These are phyloP conservation scores for Heliconius ethilla DNA, from an alignment of 2,888 invertebrate genomes.

Conservation along the genomic window DNA sequence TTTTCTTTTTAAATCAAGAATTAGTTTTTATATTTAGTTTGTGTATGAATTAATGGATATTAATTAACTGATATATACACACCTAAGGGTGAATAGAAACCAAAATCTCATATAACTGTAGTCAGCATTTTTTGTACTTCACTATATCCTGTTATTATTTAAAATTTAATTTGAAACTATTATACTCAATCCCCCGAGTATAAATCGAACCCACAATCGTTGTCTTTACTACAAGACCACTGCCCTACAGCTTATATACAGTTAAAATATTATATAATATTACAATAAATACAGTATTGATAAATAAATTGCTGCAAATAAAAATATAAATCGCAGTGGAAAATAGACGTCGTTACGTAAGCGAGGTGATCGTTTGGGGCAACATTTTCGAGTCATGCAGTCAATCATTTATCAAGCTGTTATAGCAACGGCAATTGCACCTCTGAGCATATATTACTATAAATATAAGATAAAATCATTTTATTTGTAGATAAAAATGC, in stretches of 20 bases:
- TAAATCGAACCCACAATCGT: background rate
- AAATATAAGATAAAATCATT: background rate
- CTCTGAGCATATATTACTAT: conserved; percentile 41
- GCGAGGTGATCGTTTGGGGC: conserved; percentile 71
- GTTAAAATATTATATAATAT: background rate
- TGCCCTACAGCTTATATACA: background rate
- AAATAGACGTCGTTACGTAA: conserved; percentile 78
- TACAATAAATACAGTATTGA: background rate
- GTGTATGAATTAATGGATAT: background rate
- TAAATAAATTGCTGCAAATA: conserved; percentile 54
- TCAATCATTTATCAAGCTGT: conserved; percentile 82
- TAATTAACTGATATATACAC: background rate
- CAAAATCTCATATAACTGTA: no score
- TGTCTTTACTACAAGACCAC: background rate
- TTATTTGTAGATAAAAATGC: background rate
- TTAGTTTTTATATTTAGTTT: background rate
- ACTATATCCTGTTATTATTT: no score
- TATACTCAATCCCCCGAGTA: no score
- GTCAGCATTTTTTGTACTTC: no score
- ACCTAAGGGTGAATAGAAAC: no score
- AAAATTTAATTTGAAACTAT: no score
- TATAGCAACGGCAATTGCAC: conserved; percentile 76
- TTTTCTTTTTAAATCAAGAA: background rate
- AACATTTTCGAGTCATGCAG: conserved; percentile 81
- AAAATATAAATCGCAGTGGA: conserved; percentile 62